Evolutionary conservation across 2,113 vertebrate species (phyloP).

Genomic region (Progne subis): DNA sequence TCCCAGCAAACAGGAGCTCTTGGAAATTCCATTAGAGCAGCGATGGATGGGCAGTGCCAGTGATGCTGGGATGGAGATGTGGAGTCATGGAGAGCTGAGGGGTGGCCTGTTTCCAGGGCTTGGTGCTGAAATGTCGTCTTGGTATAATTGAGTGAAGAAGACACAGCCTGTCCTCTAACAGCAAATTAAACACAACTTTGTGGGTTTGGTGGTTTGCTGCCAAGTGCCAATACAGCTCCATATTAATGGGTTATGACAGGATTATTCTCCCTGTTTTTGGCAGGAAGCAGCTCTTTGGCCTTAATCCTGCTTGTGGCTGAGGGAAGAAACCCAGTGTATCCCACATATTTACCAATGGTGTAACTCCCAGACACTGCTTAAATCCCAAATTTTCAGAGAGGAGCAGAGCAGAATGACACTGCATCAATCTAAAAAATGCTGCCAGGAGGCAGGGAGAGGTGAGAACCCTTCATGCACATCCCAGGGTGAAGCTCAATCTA

Average conservation of each 20-base stretch:
- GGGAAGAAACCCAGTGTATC: background rate
- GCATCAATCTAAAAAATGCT: background rate
- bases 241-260: slow-evolving; percentile 75
- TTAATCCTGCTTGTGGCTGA: slow-evolving; percentile 48
- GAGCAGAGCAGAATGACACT: background rate
- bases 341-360: background rate
- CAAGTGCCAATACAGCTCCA: slow-evolving; percentile 61
- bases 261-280: slow-evolving; percentile 70
- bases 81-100: background rate
- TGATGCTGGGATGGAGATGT: background rate
- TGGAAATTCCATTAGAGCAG: background rate
- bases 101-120: background rate
- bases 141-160: background rate
- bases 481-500: background rate
- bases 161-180: slow-evolving; percentile 44
- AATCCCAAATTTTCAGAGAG: slow-evolving; percentile 7
- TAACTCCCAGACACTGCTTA: background rate
- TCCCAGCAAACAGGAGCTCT: background rate
- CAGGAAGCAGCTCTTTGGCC: slow-evolving; percentile 58
- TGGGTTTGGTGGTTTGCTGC: slow-evolving; percentile 71
- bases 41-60: background rate
- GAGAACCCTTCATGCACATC: background rate
- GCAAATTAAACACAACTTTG: slow-evolving; percentile 75
- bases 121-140: background rate
- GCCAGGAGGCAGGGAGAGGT: background rate